Conservation (phyloP, 2,888 invertebrate species). For the Mongoloraphidia duomilia region DNA sequence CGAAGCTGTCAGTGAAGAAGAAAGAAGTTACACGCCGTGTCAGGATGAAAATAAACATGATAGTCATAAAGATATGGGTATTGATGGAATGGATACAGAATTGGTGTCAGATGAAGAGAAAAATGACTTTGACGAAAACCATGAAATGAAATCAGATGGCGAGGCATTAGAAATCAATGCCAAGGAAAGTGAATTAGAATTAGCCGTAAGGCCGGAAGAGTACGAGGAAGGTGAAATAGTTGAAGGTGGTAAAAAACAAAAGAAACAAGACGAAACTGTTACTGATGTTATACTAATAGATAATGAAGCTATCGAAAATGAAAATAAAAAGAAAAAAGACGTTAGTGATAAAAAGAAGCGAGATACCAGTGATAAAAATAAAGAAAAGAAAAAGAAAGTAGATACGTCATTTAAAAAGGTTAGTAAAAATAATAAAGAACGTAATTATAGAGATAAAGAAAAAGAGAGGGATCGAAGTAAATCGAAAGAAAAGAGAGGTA, state of each 20-base stretch:
- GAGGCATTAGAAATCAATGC: slow-evolving; percentile 31
- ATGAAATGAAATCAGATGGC: slow-evolving; percentile 29
- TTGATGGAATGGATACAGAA: slow-evolving; percentile 54
- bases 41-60: slow-evolving; percentile 44
- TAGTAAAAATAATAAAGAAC: slow-evolving; percentile 59
- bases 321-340: slow-evolving; percentile 39
- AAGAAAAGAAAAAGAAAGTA: slow-evolving; percentile 35
- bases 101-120: slow-evolving; percentile 61
- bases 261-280: slow-evolving; percentile 18
- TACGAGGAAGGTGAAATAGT: slow-evolving; percentile 45
- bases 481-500: slow-evolving; percentile 25
- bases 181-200: slow-evolving; percentile 31
- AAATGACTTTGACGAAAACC: slow-evolving; percentile 45
- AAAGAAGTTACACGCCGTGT: slow-evolving; percentile 58
- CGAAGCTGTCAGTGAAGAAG: slow-evolving; percentile 48
- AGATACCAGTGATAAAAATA: slow-evolving; percentile 28
- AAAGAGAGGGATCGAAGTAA: slow-evolving; percentile 29
- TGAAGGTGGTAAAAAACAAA: slow-evolving; percentile 26
- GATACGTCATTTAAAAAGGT: slow-evolving; percentile 63
- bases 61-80: slow-evolving; percentile 20
- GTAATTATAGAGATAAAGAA: slow-evolving; percentile 59
- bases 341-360: slow-evolving; percentile 31
- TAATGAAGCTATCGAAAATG: slow-evolving; percentile 24
- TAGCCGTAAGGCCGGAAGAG: slow-evolving; percentile 28
- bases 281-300: slow-evolving; percentile 17